Conservation (phyloP, 30 jellyfish, hydroid and myxozoan species). For the Nemopilema nomurai region DNA sequence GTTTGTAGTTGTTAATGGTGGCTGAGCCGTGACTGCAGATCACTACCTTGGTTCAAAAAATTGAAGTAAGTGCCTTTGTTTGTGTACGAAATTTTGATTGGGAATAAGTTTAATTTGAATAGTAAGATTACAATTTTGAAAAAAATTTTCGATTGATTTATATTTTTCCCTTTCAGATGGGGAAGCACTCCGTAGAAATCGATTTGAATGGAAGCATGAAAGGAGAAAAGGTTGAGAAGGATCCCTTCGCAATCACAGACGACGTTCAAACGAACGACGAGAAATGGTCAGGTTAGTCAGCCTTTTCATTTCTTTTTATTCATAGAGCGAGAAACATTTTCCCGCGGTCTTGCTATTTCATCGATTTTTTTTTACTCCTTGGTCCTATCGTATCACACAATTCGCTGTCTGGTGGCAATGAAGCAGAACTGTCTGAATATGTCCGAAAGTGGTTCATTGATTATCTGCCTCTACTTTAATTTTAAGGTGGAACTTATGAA, state of each 20-base stretch:
- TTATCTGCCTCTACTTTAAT: background rate
- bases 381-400: too few species aligned
- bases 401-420: too few species aligned
- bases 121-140: too few species aligned
- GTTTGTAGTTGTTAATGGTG: background rate
- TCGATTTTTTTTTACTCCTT: background rate
- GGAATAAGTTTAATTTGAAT: too few species aligned
- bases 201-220: slow-evolving; percentile 41
- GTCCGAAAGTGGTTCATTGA: background rate
- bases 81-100: background rate
- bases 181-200: background rate
- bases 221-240: slow-evolving; percentile 20
- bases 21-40: slow-evolving; percentile 1
- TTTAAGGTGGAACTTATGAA: background rate
- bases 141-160: background rate
- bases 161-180: background rate
- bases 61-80: background rate
- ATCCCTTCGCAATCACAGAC: slow-evolving; percentile 70
- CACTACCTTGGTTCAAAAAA: background rate
- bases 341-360: background rate
- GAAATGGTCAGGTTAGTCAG: slow-evolving; percentile 63
- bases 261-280: slow-evolving; percentile 42
- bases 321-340: background rate
- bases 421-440: background rate
- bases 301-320: background rate